These are phyloP conservation scores for Platypus cylindrus DNA, from an alignment of 2,888 invertebrate species.

Conservation along the genomic window DNA sequence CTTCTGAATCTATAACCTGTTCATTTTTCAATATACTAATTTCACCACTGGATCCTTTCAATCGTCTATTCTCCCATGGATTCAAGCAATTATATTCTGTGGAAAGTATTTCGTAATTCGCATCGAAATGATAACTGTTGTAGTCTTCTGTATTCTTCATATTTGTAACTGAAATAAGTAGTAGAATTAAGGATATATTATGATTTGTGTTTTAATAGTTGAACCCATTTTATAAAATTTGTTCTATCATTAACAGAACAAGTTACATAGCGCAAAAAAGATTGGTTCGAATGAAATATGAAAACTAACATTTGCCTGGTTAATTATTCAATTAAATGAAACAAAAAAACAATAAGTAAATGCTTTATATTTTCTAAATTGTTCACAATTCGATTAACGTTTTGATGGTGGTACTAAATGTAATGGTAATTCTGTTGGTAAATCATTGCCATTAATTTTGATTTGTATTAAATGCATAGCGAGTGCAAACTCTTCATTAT, in stretches of 20 bases:
- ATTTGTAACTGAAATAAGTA: slow-evolving; percentile 44
- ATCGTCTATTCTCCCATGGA: slow-evolving; percentile 50
- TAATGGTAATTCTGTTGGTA: slow-evolving; percentile 72
- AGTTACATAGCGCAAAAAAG: too few relatives aligned
- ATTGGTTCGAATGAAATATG: too few relatives aligned
- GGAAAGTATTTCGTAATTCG: slow-evolving; percentile 53
- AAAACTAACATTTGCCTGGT: too few relatives aligned
- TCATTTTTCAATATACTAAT: slow-evolving; percentile 51
- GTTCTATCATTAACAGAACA: too few relatives aligned
- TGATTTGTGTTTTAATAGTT: too few relatives aligned
- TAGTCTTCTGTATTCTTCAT: slow-evolving; percentile 77
- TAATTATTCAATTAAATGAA: too few relatives aligned
- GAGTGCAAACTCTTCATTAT: slow-evolving; percentile 90
- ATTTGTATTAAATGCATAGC: slow-evolving; percentile 91
- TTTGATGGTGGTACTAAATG: slow-evolving; percentile 88
- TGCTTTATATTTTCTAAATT: too few relatives aligned
- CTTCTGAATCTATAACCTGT: slow-evolving; percentile 36
- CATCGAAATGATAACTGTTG: slow-evolving; percentile 66
- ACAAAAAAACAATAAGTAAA: too few relatives aligned
- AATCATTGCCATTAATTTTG: slow-evolving; percentile 80
- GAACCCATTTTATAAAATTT: too few relatives aligned
- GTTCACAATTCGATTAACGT: too few relatives aligned
- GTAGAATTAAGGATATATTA: not conserved
- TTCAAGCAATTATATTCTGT: slow-evolving; percentile 49
- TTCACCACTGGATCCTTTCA: slow-evolving; percentile 62